A percentile compares a stretch with the other conserved stretches of the same genome.
Evolutionary conservation across 2,888 invertebrate species (phyloP).

Genomic region (Allygus modestus): DNA sequence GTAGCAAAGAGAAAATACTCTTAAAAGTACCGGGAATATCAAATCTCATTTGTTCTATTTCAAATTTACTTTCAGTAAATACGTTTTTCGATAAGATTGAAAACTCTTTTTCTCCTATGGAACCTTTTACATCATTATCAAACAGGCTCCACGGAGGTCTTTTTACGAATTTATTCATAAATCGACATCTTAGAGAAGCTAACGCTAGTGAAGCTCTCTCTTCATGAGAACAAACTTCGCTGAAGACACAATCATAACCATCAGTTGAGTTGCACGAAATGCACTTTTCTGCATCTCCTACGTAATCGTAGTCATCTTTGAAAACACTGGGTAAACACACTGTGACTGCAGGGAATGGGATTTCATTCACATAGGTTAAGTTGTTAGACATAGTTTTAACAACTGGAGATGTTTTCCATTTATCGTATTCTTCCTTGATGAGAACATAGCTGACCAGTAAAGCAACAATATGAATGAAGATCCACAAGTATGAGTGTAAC

Average conservation of each 20-base stretch:
- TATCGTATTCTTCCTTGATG: background rate
- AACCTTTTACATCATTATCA: background rate
- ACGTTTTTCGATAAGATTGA: background rate
- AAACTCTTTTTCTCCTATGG: background rate
- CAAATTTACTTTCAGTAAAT: background rate
- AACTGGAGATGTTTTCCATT: background rate
- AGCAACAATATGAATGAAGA: background rate
- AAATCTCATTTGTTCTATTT: background rate
- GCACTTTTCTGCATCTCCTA: background rate
- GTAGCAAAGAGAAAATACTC: no score
- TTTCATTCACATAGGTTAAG: background rate
- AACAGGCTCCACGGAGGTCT: background rate
- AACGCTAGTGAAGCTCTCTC: background rate
- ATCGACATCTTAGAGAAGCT: background rate
- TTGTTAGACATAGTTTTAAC: background rate
- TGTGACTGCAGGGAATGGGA: conserved; percentile 6
- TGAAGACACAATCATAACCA: background rate
- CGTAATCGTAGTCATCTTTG: background rate
- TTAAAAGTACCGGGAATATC: background rate
- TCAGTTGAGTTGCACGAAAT: background rate
- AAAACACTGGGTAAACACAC: background rate
- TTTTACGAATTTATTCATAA: no score
- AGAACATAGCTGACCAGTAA: background rate
- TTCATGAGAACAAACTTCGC: background rate
- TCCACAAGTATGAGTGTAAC: background rate